These are phyloP conservation scores for Chaenogobius annularis DNA, from an alignment of 2,113 vertebrate genomes.

Conservation along the genomic window DNA sequence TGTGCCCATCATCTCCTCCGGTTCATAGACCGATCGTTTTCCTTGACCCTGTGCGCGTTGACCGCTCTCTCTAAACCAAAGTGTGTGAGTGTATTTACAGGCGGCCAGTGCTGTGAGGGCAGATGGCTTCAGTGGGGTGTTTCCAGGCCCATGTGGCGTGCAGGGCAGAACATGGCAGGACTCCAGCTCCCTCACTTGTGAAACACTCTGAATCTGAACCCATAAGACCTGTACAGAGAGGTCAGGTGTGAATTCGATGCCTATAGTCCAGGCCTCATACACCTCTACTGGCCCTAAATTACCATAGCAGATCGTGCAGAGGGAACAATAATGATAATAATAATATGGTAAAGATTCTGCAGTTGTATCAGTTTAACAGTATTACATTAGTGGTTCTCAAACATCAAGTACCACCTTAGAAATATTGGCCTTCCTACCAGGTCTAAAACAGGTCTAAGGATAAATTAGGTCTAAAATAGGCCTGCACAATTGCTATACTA, in stretches of 20 bases:
- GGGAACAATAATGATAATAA: too few species aligned
- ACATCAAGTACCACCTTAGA: too few species aligned
- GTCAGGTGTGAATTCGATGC: conserved; percentile 25
- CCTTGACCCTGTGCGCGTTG: conserved; percentile 48
- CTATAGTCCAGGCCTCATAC: neutral
- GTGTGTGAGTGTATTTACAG: conserved; percentile 28
- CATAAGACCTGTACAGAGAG: conserved; percentile 33
- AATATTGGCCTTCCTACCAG: too few species aligned
- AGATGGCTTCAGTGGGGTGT: conserved; percentile 66
- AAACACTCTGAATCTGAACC: conserved; percentile 43
- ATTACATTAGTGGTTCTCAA: too few species aligned
- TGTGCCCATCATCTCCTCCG: conserved; percentile 14
- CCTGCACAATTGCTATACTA: too few species aligned
- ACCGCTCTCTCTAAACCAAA: conserved; percentile 52
- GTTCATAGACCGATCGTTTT: conserved; percentile 21
- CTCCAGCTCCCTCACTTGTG: conserved; percentile 51
- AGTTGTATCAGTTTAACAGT: too few species aligned
- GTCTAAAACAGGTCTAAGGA: too few species aligned
- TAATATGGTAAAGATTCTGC: too few species aligned
- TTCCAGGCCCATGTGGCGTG: conserved; percentile 60
- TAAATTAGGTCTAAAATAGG: too few species aligned
- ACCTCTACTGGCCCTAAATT: too few species aligned
- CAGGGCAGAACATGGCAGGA: conserved; percentile 46
- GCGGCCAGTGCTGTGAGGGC: conserved; percentile 42
- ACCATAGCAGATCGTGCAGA: too few species aligned